A percentile compares a stretch with the other conserved stretches of the same genome.
phyloP scores from a whole-genome alignment of 2,113 vertebrate genomes.

The Gnathonemus echidnorhynchus region DNA sequence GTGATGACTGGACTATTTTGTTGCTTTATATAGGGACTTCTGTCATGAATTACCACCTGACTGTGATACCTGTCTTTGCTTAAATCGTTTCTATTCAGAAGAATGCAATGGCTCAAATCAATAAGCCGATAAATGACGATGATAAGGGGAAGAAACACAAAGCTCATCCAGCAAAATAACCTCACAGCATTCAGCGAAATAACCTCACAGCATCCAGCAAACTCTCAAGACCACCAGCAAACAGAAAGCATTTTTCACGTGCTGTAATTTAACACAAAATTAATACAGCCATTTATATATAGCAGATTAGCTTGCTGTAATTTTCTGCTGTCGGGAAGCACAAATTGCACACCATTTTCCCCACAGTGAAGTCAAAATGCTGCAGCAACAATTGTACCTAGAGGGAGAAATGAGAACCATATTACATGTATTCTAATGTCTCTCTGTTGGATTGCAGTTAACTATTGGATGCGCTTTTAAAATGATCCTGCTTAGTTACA shows the following conservation, averaged over 20 bases:
- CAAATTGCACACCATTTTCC: neutral
- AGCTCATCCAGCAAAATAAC: neutral
- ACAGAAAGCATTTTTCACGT: conserved; percentile 3
- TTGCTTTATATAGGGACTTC: neutral
- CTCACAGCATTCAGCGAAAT: neutral
- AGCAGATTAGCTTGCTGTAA: neutral
- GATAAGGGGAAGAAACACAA: neutral
- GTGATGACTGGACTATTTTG: neutral
- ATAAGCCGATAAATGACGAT: neutral
- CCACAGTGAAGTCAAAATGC: neutral
- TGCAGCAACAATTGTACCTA: neutral
- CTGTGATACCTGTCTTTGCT: neutral
- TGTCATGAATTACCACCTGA: neutral
- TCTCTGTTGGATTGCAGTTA: neutral
- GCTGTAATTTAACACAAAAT: conserved; percentile 2
- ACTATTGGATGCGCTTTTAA: neutral
- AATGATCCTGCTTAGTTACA: neutral
- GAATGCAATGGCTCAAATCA: neutral
- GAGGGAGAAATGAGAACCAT: neutral
- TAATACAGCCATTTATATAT: neutral
- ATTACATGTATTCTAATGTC: neutral
- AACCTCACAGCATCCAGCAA: neutral
- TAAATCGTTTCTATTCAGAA: neutral
- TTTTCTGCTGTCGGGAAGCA: neutral
- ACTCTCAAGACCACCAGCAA: neutral